Conservation (phyloP, 2,888 invertebrate genomes). For the Tridacna gigas region DNA sequence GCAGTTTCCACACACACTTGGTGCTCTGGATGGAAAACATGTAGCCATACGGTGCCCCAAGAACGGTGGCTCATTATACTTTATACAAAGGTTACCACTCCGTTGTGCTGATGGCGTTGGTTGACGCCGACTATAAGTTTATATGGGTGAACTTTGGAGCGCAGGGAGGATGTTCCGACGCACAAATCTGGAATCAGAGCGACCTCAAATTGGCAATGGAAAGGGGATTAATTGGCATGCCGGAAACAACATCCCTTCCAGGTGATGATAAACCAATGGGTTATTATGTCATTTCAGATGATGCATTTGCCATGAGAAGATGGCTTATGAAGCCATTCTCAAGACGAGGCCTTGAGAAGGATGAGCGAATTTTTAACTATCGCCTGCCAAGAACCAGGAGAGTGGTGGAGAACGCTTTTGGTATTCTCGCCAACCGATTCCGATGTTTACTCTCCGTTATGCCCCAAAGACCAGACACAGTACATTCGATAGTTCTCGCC, state of each 20-base stretch:
- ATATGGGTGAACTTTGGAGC: slow-evolving; percentile 46
- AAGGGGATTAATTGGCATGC: slow-evolving; percentile 39
- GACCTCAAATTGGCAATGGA: slow-evolving; percentile 50
- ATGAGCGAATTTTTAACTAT: too few species aligned
- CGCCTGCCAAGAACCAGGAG: too few species aligned
- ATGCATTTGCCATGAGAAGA: slow-evolving; percentile 48
- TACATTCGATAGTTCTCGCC: too few species aligned
- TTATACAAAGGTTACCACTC: slow-evolving; percentile 51
- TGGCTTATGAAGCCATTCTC: background rate
- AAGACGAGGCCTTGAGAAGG: background rate
- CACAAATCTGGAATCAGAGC: slow-evolving; percentile 52
- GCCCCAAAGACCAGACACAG: too few species aligned
- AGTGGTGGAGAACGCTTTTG: too few species aligned
- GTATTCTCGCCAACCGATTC: too few species aligned
- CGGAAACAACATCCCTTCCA: slow-evolving; percentile 36
- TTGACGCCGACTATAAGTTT: slow-evolving; percentile 63
- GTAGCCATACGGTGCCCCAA: slow-evolving; percentile 40
- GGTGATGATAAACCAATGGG: slow-evolving; percentile 39
- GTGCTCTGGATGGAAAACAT: slow-evolving; percentile 61
- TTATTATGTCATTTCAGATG: slow-evolving; percentile 56
- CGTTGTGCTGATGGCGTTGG: slow-evolving; percentile 52
- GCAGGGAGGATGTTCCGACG: slow-evolving; percentile 46
- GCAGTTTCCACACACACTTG: slow-evolving; percentile 36
- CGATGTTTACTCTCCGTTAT: too few species aligned
- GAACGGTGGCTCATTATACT: slow-evolving; percentile 43